These are phyloP conservation scores for Psittacula echo DNA, from an alignment of 2,797 vertebrate genomes.

Conservation along the genomic window DNA sequence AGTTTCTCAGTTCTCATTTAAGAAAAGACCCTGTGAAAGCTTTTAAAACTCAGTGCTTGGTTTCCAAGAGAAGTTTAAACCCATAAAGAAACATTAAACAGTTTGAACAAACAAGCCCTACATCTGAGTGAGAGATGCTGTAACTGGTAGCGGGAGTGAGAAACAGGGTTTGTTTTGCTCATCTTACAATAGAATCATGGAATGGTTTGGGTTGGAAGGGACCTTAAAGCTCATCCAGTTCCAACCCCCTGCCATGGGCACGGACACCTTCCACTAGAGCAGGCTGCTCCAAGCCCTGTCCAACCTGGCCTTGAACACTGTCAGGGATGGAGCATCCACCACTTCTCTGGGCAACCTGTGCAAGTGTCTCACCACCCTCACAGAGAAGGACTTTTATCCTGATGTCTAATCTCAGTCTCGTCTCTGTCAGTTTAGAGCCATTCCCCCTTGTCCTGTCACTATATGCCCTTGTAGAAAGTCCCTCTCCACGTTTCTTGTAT, in stretches of 20 bases:
- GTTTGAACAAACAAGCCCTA: background rate
- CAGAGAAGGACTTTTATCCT: background rate
- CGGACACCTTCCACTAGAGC: background rate
- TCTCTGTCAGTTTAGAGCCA: background rate
- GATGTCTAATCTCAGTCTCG: background rate
- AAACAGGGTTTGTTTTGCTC: background rate
- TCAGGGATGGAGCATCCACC: background rate
- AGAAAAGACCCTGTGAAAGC: background rate
- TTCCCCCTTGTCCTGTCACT: background rate
- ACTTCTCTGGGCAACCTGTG: background rate
- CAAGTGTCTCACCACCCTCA: background rate
- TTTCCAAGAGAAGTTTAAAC: constrained; percentile 4
- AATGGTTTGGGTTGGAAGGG: background rate
- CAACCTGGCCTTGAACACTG: background rate
- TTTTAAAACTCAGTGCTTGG: background rate
- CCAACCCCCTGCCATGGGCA: background rate
- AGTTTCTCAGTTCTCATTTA: background rate
- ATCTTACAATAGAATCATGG: background rate
- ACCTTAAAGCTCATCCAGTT: background rate
- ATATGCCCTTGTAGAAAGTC: background rate
- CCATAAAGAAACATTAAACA: background rate
- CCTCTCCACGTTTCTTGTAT: background rate
- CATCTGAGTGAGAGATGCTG: background rate
- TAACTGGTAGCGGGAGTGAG: background rate
- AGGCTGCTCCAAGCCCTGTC: background rate